phyloP scores from a whole-genome alignment of 2,113 vertebrate species.

The Lipophrys pholis region DNA sequence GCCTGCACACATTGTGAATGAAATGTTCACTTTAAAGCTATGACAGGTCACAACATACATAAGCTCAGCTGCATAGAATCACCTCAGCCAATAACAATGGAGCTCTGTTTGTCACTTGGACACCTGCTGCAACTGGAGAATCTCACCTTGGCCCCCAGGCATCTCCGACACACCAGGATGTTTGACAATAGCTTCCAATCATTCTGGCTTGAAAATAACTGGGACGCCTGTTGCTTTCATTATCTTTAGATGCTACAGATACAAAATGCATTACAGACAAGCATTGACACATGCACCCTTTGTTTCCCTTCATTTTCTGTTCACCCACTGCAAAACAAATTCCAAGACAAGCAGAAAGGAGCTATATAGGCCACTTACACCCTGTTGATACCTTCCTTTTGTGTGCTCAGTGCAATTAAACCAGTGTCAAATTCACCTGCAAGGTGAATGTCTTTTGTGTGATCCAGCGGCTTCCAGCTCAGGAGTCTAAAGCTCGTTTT shows the following conservation, averaged over 20 bases:
- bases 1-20: not conserved
- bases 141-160: conserved; percentile 56
- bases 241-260: not conserved
- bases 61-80: conserved; percentile 6
- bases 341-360: not conserved
- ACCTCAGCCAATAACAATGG: conserved; percentile 25
- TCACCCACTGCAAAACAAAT: not conserved
- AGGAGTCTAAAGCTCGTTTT: conserved; percentile 32
- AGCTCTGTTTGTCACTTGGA: conserved; percentile 28
- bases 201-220: not conserved
- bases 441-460: conserved; percentile 29
- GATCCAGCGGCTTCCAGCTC: conserved; percentile 24
- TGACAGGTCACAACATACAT: not conserved
- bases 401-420: conserved; percentile 39
- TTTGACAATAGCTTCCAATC: conserved; percentile 19
- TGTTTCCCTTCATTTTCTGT: not conserved
- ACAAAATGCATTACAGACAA: not conserved
- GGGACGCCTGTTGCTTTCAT: conserved; percentile 1
- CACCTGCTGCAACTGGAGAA: conserved; percentile 46
- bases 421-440: conserved; percentile 46
- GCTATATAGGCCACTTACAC: conserved; percentile 25
- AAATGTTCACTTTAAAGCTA: conserved; percentile 32
- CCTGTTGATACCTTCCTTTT: conserved; percentile 39
- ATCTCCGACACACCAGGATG: conserved; percentile 5
- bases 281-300: not conserved